Evolutionary conservation across 2,113 vertebrate species (phyloP), one percentile per base, ranked within the genome.

Genomic region (Bambusicola thoracicus): DNA sequence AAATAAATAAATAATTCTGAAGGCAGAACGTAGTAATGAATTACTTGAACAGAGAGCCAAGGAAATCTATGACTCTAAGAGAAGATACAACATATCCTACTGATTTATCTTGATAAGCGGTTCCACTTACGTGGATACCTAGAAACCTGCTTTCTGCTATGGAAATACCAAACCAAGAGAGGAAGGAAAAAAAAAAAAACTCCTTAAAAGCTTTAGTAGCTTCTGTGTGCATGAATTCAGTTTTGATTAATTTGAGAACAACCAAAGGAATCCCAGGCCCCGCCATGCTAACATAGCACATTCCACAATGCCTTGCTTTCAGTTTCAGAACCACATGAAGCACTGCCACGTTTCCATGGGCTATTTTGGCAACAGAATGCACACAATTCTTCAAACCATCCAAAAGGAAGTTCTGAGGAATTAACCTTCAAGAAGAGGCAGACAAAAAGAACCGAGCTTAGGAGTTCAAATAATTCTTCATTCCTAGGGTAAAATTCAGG

Each of bases 271-370:
- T 63, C 46, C 5, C 56, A 87, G 81, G 51, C 53, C 62, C 79
- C 70, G 82, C 79, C 78, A 77, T 41, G 61, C 80, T 32, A 62
- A 46, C 6, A 2, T 3, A 84, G 87, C 72, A 77, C 75, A 89
- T 94, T 90, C 87, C 85, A 51, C 34, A 5, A 2, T 5, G 79
- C 79, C 55, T 66, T 36, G 75, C 70, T 66, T 77, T 85, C 11
- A 11, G 48, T 85, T 90, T 83, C 65, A 63, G 82, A 93, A 55
- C 78, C 82, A 74, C 92, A 74, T 4, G 13, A 91, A 93, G 85
- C 63, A 27, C 22, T 96, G 90, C 87, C 93, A 70, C 72, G 51
- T 89, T 91, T 95, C 89, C 91, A 89, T 55, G 76, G 90, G 68
- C 67, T 91, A 32, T 15, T 59, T 20, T 66, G 82, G 82, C 92